Conservation (phyloP, 2,797 vertebrate species). For the Tapirus indicus region DNA sequence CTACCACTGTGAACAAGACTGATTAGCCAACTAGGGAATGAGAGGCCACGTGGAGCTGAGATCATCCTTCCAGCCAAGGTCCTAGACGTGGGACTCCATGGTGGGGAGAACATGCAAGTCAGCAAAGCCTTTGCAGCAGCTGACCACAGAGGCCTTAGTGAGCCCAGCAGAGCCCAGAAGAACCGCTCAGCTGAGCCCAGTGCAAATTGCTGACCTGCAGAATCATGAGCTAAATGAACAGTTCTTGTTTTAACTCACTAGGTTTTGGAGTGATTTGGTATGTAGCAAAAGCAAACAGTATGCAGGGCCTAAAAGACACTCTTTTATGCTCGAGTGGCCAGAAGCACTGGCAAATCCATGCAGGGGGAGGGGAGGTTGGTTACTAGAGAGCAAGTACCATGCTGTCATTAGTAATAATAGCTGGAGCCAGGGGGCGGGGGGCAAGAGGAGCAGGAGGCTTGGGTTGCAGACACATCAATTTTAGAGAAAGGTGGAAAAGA, state of each 20-base stretch:
- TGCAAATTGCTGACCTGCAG: background rate
- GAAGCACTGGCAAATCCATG: background rate
- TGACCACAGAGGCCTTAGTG: background rate
- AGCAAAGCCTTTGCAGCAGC: too few species aligned
- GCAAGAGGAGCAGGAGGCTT: background rate
- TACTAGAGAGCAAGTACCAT: background rate
- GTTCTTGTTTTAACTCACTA: background rate
- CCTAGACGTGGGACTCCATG: background rate
- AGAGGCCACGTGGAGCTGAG: background rate
- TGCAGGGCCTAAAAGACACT: background rate
- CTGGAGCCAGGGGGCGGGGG: background rate
- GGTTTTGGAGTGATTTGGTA: background rate
- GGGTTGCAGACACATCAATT: background rate
- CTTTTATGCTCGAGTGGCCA: background rate
- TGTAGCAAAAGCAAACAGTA: background rate
- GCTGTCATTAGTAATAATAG: background rate
- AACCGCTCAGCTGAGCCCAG: background rate
- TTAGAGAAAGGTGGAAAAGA: background rate
- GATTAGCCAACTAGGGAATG: background rate
- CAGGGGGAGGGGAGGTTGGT: too few species aligned
- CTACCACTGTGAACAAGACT: background rate
- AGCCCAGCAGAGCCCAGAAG: background rate
- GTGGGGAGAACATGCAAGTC: background rate
- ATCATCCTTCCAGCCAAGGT: background rate
- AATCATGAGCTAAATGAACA: too few species aligned